phyloP scores from a whole-genome alignment of 2,113 vertebrate species.

The Poeciliopsis turrubarensis region DNA sequence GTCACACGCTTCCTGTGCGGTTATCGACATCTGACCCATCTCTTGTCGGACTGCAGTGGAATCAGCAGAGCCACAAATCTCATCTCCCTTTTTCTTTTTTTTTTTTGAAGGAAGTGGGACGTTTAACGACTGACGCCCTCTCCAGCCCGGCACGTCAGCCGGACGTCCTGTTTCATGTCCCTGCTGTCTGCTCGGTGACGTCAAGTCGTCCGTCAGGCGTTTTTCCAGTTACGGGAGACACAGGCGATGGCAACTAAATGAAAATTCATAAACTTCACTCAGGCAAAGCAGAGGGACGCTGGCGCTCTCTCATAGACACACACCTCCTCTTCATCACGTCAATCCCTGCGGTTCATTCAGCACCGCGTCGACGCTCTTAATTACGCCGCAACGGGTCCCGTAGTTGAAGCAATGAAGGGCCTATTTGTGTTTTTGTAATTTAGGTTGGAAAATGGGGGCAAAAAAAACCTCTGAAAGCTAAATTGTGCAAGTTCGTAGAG shows the following conservation, averaged over 20 bases:
- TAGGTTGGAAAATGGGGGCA: too few species aligned
- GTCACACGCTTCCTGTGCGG: constrained; percentile 30
- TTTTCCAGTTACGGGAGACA: constrained; percentile 36
- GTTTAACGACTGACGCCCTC: not conserved
- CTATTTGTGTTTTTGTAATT: not conserved
- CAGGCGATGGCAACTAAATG: constrained; percentile 27
- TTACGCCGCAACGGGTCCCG: too few species aligned
- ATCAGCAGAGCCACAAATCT: too few species aligned
- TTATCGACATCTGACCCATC: constrained; percentile 62
- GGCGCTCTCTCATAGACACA: not conserved
- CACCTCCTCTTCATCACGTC: not conserved
- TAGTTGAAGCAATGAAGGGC: too few species aligned
- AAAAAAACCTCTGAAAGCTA: too few species aligned
- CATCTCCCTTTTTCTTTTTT: too few species aligned
- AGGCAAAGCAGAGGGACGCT: constrained; percentile 32
- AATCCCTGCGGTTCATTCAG: not conserved
- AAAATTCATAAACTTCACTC: constrained; percentile 56
- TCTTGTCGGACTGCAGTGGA: constrained; percentile 39
- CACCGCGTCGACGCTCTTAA: too few species aligned
- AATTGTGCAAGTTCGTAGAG: not conserved
- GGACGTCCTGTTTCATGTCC: constrained; percentile 60
- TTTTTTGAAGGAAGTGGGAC: too few species aligned
- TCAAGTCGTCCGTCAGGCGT: constrained; percentile 57
- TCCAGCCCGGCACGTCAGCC: constrained; percentile 29
- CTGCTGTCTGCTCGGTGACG: constrained; percentile 47